These are phyloP conservation scores for Chaenogobius annularis DNA, from an alignment of 2,113 vertebrate species.

Conservation along the genomic window DNA sequence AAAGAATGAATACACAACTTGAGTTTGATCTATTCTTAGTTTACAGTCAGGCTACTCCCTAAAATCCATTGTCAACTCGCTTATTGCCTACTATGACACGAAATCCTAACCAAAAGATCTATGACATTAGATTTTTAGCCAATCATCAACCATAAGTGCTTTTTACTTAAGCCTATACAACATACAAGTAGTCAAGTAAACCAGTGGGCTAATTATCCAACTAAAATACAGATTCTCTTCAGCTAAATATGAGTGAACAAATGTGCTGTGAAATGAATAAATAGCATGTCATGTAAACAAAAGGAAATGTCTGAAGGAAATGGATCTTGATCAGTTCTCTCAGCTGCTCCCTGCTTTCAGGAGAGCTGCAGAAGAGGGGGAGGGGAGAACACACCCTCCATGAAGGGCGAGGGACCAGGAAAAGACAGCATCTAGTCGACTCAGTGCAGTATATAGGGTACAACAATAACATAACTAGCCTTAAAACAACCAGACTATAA, in stretches of 20 bases:
- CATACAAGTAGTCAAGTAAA: neutral
- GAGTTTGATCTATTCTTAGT: neutral
- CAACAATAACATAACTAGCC: neutral
- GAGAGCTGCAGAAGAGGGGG: constrained; percentile 37
- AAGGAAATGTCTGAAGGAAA: constrained; percentile 45
- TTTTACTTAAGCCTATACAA: neutral
- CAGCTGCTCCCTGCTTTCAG: constrained; percentile 67
- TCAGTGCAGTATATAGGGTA: neutral
- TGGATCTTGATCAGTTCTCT: constrained; percentile 58
- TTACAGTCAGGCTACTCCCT: constrained; percentile 60
- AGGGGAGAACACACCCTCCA: constrained; percentile 34
- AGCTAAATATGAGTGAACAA: neutral
- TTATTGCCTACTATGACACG: neutral
- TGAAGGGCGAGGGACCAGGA: neutral
- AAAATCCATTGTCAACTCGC: constrained; percentile 37
- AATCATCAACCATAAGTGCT: neutral
- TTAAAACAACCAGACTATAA: too few relatives aligned
- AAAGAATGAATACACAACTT: neutral
- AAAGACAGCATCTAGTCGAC: neutral
- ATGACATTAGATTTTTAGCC: neutral
- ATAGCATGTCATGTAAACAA: constrained; percentile 57
- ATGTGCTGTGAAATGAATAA: constrained; percentile 44
- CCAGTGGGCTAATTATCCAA: neutral
- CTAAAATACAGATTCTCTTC: neutral
- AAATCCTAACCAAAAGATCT: neutral